Base-by-base conservation (phyloP, 2,113 vertebrate genomes). In the Archilochus colubris region DNA sequence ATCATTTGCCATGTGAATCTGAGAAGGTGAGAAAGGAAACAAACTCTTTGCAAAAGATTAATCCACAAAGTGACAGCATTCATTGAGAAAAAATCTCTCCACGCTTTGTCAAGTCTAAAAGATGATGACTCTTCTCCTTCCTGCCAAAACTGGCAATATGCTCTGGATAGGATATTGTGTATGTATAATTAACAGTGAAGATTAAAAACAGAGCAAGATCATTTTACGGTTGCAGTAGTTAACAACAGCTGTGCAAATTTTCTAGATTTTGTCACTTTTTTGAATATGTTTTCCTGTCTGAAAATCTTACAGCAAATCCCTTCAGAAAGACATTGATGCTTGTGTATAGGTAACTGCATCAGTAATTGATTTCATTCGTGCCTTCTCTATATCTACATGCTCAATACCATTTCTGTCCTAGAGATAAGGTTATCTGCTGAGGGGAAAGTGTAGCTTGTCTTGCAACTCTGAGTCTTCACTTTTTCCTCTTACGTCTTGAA, bases 1-100 rank as follows among this genome's bases (percentile, higher is more conserved):
- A 36, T 31, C 46, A 21, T 43, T 88, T 95, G 85, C 82, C 93
- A 82, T 53, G 72, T 76, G 50, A 69, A 57, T 85, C 70, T 57
- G 36, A 89, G 88, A 73, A 94, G 67, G 82, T 91, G 79, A 51
- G 82, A 96, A 94, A 86, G 51, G 40, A 91, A 95, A 77, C 40
- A 82, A 93, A 31, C 55, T 69, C 82, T 82, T 85, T 51, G 31
- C 36, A 69, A 72, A 91, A 89, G 36, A 51, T 86, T 59, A 48
- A 94, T 84, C 57, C 50, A 27, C 53, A 79, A 82, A 82, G 66
- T 66, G 4, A 62, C 93, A 5, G 1, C 67, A 33, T 85, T 80
- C 82, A 69, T 88, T 80, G 79, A 94, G 62, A 62, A 95, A 91
- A 73, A 88, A 93, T 86, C 58, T 85, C 50, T 85, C 85, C 67